Base-by-base conservation (phyloP, 2,888 invertebrate species). In the Pseudoips prasinana region DNA sequence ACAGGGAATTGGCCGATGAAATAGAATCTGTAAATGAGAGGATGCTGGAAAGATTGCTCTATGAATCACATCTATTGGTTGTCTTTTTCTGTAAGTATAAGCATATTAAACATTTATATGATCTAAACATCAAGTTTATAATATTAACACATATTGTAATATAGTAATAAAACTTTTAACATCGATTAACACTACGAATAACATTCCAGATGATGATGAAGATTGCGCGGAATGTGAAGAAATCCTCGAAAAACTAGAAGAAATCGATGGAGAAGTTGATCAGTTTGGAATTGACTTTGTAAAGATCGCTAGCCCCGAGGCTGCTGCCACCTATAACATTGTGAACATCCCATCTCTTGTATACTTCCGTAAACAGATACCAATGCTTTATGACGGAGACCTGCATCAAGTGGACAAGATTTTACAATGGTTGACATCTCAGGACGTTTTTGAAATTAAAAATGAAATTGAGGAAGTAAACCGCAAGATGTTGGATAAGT, bases 401-500 rank as follows among this genome's bases (percentile, higher is more conserved):
- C 82, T 97, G 20, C 93, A 92, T 46, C 96, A 97, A 75, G 95
- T 95, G 20, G 96, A 96, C 30, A 93, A 93, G 70, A 92, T 97
- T 10, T 86, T 97, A 3, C 92, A 94, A 45, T 97, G 97, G 97
- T 83, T 97, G 23, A 97, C 97, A 11, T 96, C 96, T 27, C 97
- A 97, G 69, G 97, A 97, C 72, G 96, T 97, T 32, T 97, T 97
- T 83, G 97, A 97, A 83, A 94, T 97, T 32, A 97, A 96, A 89
- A 97, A 97, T 70, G 97, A 97, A 91, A 98, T 98, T 66, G 98
- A 98, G 76, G 98, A 98, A 75, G 98, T 98, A 5, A 98, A 98
- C 79, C 93, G 96, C 46, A 97, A 98, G 85, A 98, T 98, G 96
- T 89, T 98, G 63, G 97, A 98, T 68, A 98, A 98, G 83, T 87